Evolutionary conservation across 1,140 invertebrate species (phyloP).

Genomic region (Tetramorium parvispinum): DNA sequence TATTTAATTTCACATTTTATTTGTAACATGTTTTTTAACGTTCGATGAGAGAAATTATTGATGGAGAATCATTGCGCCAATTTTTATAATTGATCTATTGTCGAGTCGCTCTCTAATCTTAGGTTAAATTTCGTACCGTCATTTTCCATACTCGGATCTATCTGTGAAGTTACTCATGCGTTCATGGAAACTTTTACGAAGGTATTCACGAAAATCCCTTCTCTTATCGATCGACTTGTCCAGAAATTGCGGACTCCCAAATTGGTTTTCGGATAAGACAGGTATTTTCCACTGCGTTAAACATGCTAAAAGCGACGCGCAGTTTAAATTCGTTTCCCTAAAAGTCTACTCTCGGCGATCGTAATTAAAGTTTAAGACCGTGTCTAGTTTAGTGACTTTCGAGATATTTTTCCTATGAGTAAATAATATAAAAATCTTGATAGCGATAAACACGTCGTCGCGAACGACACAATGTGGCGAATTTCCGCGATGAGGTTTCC

Average conservation of each 20-base stretch:
- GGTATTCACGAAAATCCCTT: slow-evolving; percentile 30
- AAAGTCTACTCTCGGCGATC: neutral
- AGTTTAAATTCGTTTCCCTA: slow-evolving; percentile 17
- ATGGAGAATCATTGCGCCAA: neutral
- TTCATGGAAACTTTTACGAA: slow-evolving; percentile 28
- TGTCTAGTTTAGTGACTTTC: neutral
- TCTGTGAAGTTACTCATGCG: slow-evolving; percentile 11
- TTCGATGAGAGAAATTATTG: neutral
- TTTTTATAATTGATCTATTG: slow-evolving; percentile 9
- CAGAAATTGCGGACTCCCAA: slow-evolving; percentile 25
- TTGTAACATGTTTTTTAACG: neutral
- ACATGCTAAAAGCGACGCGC: slow-evolving; percentile 13
- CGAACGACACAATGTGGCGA: neutral
- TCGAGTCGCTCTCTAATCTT: slow-evolving; percentile 13
- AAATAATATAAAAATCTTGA: slow-evolving; percentile 17
- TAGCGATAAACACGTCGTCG: neutral
- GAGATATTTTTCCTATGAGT: neutral
- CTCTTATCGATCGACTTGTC: slow-evolving; percentile 22
- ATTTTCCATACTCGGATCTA: neutral
- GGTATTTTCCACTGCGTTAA: slow-evolving; percentile 48
- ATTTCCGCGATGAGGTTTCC: neutral
- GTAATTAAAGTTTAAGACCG: slow-evolving; percentile 40
- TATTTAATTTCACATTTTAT: neutral
- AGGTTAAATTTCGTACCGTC: slow-evolving; percentile 8
- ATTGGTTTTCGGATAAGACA: slow-evolving; percentile 50